Percentiles rank a stretch among this genome's conserved stretches.
Conservation (phyloP, 2,888 invertebrate species). For the Dynastes maya region DNA sequence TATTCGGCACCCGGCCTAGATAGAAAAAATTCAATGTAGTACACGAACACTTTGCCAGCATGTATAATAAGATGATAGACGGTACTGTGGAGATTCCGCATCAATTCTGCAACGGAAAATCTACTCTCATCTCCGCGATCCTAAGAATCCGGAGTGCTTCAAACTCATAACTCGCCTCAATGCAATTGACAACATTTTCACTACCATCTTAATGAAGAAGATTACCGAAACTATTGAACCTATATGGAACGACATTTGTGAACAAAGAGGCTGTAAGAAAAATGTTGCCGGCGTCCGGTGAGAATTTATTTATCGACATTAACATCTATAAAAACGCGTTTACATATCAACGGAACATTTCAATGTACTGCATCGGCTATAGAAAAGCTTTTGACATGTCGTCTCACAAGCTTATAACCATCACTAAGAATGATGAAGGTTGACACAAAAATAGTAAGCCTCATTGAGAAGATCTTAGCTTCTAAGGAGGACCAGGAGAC, state of each 20-base stretch:
- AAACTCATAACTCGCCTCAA: constrained; percentile 42
- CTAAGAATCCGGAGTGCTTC: constrained; percentile 24
- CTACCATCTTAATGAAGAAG: constrained; percentile 24
- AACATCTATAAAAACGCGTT: constrained; percentile 11
- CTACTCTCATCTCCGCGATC: constrained; percentile 2
- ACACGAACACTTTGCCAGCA: constrained; percentile 26
- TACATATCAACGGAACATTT: constrained; percentile 28
- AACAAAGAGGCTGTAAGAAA: constrained; percentile 43
- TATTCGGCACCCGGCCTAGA: constrained; percentile 39
- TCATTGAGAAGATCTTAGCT: no score
- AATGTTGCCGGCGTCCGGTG: constrained; percentile 35
- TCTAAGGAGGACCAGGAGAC: no score
- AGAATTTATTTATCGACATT: constrained; percentile 33
- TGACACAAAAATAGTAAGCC: background rate
- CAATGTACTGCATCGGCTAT: constrained; percentile 33
- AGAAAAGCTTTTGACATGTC: constrained; percentile 11
- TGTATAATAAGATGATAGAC: constrained; percentile 1
- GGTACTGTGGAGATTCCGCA: constrained; percentile 5
- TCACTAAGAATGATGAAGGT: background rate
- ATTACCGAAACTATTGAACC: constrained; percentile 8
- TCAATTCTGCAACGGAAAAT: constrained; percentile 4
- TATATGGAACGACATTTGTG: constrained; percentile 1
- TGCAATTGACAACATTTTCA: constrained; percentile 36
- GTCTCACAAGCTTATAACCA: background rate
- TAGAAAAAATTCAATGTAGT: constrained; percentile 29